phyloP scores from a whole-genome alignment of 2,888 invertebrate species.

The Biston stratarius region DNA sequence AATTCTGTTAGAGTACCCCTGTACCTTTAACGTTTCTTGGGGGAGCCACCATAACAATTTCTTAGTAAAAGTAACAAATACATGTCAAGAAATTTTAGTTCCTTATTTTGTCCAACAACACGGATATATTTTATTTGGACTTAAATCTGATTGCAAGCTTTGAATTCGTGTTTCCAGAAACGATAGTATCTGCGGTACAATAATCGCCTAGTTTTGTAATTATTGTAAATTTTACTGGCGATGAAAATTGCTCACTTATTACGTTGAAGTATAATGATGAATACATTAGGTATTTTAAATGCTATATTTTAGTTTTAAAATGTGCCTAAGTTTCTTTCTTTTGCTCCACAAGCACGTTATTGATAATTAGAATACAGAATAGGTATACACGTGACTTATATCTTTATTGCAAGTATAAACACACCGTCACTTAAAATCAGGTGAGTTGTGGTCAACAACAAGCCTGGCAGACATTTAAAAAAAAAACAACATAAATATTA shows the following conservation, averaged over 20 bases:
- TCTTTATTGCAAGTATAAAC: no score
- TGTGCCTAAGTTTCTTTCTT: no score
- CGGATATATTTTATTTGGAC: neutral
- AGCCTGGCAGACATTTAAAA: no score
- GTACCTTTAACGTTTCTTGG: neutral
- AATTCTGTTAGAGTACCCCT: constrained; percentile 52
- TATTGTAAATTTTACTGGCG: constrained; percentile 33
- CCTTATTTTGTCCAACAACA: no score
- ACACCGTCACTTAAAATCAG: no score
- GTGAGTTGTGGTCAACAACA: no score
- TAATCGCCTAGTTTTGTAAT: constrained; percentile 36
- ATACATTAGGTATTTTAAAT: constrained; percentile 9
- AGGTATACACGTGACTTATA: no score
- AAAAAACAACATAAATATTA: no score
- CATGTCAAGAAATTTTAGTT: neutral
- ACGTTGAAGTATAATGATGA: constrained; percentile 6
- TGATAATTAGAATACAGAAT: no score
- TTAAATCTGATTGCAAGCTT: constrained; percentile 37
- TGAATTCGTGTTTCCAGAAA: constrained; percentile 42
- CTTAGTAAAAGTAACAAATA: neutral
- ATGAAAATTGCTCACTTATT: constrained; percentile 24
- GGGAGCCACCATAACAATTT: neutral
- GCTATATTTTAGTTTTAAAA: neutral
- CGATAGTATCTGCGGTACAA: constrained; percentile 19
- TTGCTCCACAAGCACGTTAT: no score